phyloP scores from a whole-genome alignment of 2,113 vertebrate species.

The Procavia capensis region DNA sequence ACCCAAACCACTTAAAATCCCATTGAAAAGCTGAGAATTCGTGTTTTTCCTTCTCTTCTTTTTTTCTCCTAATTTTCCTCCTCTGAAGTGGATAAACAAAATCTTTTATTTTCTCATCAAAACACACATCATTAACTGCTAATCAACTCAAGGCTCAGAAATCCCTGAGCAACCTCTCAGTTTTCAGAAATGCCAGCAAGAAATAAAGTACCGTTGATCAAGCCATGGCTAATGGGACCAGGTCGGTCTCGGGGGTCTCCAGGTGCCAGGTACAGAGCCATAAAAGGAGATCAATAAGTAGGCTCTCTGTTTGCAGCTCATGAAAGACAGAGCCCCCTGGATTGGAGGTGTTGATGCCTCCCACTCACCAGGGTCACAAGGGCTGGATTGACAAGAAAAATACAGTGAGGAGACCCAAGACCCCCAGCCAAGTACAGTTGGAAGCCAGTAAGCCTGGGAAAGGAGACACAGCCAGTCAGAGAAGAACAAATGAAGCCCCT shows the following conservation, averaged over 20 bases:
- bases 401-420: slow-evolving; percentile 44
- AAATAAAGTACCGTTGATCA: slow-evolving; percentile 84
- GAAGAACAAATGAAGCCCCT: not conserved
- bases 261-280: slow-evolving; percentile 83
- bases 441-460: slow-evolving; percentile 55
- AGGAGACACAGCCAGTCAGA: not conserved
- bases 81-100: slow-evolving; percentile 81
- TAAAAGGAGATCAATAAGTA: slow-evolving; percentile 20
- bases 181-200: slow-evolving; percentile 86
- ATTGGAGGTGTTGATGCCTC: slow-evolving; percentile 64
- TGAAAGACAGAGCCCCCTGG: slow-evolving; percentile 67
- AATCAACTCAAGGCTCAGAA: slow-evolving; percentile 88
- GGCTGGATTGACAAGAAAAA: slow-evolving; percentile 68
- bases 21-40: slow-evolving; percentile 83
- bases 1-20: slow-evolving; percentile 80
- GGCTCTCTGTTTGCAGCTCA: slow-evolving; percentile 69
- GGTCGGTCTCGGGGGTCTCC: slow-evolving; percentile 78
- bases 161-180: slow-evolving; percentile 84
- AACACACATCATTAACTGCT: slow-evolving; percentile 88
- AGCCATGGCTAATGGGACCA: slow-evolving; percentile 78
- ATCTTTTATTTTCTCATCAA: slow-evolving; percentile 87
- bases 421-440: not conserved
- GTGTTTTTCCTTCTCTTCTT: slow-evolving; percentile 74
- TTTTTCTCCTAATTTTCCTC: slow-evolving; percentile 80
- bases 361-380: not conserved